Conservation (phyloP, 2,797 vertebrate genomes). For the Pyrocephalus nanus region DNA sequence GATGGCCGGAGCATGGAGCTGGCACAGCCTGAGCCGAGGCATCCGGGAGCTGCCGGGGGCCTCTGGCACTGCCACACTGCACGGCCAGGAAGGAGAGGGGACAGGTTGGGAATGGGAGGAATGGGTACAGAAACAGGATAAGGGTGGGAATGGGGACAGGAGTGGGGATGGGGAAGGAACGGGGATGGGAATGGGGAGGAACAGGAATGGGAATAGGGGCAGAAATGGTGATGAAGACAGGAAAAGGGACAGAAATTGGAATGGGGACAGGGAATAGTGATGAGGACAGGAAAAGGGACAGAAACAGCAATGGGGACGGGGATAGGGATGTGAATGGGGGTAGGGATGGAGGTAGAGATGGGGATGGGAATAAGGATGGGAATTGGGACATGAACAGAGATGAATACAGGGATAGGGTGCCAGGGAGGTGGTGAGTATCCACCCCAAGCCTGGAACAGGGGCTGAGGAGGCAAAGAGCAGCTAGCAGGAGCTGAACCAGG, state of each 20-base stretch:
- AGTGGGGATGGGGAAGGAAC: neutral
- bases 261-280: neutral
- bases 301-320: neutral
- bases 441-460: neutral
- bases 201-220: neutral
- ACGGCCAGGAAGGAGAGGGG: neutral
- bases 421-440: fast-evolving
- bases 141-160: neutral
- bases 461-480: neutral
- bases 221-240: neutral
- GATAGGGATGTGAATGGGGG: neutral
- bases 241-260: neutral
- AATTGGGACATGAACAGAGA: neutral
- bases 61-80: fast-evolving
- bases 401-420: neutral
- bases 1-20: neutral
- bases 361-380: neutral
- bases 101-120: neutral
- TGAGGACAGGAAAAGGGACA: neutral
- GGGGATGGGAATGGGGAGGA: neutral
- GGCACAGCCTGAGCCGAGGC: neutral
- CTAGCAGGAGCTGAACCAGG: neutral
- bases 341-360: neutral
- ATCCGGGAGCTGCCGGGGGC: neutral
- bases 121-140: neutral